A percentile compares a stretch with the other conserved stretches of the same genome.
phyloP scores from a whole-genome alignment of 2,113 vertebrate species.

The Sprattus sprattus region DNA sequence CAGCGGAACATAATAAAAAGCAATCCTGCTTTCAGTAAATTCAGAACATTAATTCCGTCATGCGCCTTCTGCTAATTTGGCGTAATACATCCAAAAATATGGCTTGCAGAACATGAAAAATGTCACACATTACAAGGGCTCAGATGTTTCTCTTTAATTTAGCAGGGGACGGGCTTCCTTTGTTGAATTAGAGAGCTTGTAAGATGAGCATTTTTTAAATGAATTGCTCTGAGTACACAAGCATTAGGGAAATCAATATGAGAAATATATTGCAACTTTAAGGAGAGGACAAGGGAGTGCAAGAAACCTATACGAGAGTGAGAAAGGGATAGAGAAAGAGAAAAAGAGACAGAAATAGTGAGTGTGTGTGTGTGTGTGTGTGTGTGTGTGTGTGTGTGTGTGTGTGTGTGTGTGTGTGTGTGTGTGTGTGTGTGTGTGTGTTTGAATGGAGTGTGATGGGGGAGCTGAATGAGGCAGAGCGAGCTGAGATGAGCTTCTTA shows the following conservation, averaged over 20 bases:
- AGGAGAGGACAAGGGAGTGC: background rate
- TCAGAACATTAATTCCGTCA: background rate
- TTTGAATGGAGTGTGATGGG: conserved; percentile 11
- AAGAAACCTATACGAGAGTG: background rate
- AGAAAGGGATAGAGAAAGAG: background rate
- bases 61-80: background rate
- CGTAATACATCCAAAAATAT: background rate
- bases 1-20: conserved; percentile 9
- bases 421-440: background rate
- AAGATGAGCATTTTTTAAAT: background rate
- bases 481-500: conserved; percentile 43
- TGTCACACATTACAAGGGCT: conserved; percentile 1
- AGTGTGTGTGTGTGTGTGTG: background rate
- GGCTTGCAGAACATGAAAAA: background rate
- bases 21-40: background rate
- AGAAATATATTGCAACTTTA: background rate
- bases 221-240: background rate
- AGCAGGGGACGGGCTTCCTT: background rate
- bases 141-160: conserved; percentile 4
- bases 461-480: background rate
- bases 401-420: background rate
- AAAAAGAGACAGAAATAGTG: background rate
- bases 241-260: background rate
- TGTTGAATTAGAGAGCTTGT: background rate
- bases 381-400: background rate